A percentile compares a stretch with the other conserved stretches of the same genome.
Conservation (phyloP, 2,113 vertebrate genomes). For the Dinomys branickii region DNA sequence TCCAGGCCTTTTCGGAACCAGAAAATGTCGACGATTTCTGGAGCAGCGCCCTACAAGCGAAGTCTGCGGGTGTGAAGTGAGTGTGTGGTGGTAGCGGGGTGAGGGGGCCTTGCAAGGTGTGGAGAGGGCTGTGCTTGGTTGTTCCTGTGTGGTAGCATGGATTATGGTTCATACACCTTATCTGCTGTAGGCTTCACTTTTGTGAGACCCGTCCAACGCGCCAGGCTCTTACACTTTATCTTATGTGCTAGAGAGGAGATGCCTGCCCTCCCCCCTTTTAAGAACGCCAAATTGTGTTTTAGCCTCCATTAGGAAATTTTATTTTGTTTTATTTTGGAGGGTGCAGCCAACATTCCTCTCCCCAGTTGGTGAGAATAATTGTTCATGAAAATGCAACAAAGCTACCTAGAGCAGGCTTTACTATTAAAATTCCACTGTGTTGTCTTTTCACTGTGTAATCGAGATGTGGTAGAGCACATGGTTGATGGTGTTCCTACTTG, state of each 20-base stretch:
- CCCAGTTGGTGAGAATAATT: not conserved
- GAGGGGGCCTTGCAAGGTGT: not conserved
- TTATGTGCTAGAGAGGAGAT: not conserved
- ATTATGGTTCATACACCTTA: not conserved
- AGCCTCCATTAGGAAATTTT: not conserved
- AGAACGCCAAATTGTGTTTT: not conserved
- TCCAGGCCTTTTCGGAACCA: slow-evolving; percentile 97
- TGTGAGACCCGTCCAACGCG: not conserved
- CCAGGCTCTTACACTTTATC: not conserved
- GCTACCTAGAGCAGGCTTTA: not conserved
- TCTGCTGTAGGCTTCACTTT: not conserved
- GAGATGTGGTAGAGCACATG: not conserved
- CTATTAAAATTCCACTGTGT: not conserved
- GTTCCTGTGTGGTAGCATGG: not conserved
- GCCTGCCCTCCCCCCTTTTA: not conserved
- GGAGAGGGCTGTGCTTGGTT: not conserved
- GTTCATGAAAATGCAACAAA: not conserved
- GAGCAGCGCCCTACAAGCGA: slow-evolving; percentile 98
- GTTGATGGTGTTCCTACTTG: not conserved
- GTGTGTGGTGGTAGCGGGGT: slow-evolving; percentile 63
- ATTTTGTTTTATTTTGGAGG: not conserved
- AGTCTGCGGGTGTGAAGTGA: slow-evolving; percentile 98
- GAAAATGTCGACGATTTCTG: slow-evolving; percentile 97
- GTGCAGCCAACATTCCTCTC: not conserved
- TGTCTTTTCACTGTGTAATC: not conserved